Conservation (phyloP, 2,113 vertebrate genomes). For the Mungos mungo region DNA sequence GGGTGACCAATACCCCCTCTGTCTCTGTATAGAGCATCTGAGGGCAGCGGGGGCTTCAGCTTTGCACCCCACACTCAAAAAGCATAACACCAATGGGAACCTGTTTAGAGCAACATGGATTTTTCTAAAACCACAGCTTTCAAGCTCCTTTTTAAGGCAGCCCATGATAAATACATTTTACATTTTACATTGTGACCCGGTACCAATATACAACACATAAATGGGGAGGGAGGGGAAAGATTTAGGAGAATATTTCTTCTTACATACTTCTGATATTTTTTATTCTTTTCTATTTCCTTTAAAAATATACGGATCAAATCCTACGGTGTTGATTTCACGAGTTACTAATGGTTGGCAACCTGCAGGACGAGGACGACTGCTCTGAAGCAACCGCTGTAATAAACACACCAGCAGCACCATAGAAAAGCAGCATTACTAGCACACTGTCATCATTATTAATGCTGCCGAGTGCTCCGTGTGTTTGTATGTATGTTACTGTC, state of each 20-base stretch:
- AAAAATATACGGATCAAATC: background rate
- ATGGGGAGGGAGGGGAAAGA: background rate
- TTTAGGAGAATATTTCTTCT: background rate
- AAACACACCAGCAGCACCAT: background rate
- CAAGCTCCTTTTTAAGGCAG: background rate
- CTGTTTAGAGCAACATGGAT: background rate
- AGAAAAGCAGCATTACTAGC: background rate
- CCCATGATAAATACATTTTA: background rate
- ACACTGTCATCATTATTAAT: background rate
- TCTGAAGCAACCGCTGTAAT: background rate
- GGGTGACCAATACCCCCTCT: too few species aligned
- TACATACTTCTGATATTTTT: background rate
- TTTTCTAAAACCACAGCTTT: background rate
- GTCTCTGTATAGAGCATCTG: background rate
- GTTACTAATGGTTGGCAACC: background rate
- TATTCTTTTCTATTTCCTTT: background rate
- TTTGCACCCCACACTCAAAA: background rate
- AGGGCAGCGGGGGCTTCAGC: background rate
- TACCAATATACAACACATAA: background rate
- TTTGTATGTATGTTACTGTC: conserved; percentile 38
- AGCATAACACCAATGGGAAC: background rate
- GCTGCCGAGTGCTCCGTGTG: background rate
- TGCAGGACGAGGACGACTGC: background rate
- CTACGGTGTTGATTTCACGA: background rate
- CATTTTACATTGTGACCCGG: background rate